phyloP scores from a whole-genome alignment of 2,888 invertebrate genomes.

The Mellilla xanthometata region DNA sequence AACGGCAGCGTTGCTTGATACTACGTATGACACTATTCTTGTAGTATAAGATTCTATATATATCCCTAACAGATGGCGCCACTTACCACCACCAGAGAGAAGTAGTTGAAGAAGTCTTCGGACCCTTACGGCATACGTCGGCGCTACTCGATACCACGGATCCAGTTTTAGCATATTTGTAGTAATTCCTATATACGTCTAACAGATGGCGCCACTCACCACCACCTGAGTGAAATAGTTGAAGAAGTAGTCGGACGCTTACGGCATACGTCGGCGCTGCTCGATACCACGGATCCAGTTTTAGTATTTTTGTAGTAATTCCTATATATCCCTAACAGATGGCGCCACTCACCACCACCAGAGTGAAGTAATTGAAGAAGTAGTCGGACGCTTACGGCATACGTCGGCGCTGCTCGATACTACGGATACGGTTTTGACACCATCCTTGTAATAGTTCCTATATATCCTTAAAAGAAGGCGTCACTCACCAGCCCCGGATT shows the following conservation, averaged over 20 bases:
- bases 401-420: slow-evolving; percentile 98
- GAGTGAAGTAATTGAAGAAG: slow-evolving; percentile 94
- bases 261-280: slow-evolving; percentile 98
- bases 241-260: slow-evolving; percentile 97
- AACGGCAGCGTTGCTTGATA: too few relatives aligned
- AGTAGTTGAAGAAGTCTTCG: slow-evolving; percentile 99
- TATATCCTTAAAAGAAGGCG: too few relatives aligned
- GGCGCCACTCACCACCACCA: not conserved
- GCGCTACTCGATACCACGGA: slow-evolving; percentile 94
- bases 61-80: not conserved
- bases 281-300: slow-evolving; percentile 86
- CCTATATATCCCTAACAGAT: too few relatives aligned
- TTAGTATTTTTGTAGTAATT: too few relatives aligned
- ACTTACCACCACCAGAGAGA: slow-evolving; percentile 96
- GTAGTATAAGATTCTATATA: too few relatives aligned
- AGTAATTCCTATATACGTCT: too few relatives aligned
- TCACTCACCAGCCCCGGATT: not conserved
- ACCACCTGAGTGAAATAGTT: slow-evolving; percentile 98
- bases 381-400: slow-evolving; percentile 95
- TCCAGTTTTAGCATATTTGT: too few relatives aligned
- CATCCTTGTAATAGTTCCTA: too few relatives aligned
- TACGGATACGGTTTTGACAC: slow-evolving; percentile 78
- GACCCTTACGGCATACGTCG: slow-evolving; percentile 95
- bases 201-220: slow-evolving; percentile 79
- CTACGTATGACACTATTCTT: too few relatives aligned